Base-by-base conservation (phyloP, 2,113 vertebrate genomes). In the Laticauda colubrina region DNA sequence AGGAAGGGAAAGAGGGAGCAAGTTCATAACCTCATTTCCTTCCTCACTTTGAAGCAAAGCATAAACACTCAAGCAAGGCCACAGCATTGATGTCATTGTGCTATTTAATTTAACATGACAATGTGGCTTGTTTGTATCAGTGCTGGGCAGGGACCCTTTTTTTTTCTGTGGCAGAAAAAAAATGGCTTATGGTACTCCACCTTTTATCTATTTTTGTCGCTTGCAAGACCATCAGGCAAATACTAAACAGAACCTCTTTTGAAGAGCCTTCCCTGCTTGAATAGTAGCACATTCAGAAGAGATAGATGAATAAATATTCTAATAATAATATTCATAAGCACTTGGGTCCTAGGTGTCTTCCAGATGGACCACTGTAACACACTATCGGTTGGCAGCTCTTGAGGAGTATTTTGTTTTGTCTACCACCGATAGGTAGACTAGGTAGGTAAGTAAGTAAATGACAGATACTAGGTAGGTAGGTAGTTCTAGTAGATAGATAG, bases 21-120 rank as follows among this genome's bases (percentile, higher is more conserved):
- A 89, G 87, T 81, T 92, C 87, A 88, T 81, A 75, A 92, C 91
- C 91, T 92, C 48, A 4, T 89, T 92, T 92, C 91, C 61, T 89
- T 92, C 61, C 61, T 92, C 39, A 55, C 51, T 29, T 39, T 7
- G 24, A 53, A 92, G 91, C 87, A 89, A 55, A 39, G n/a, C 51
- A 29, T 92, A 92, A 92, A 89, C 53, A 20, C 59, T 89, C 3
- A 10, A 92, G 43, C 91, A 92, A 89, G 91, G 87, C 61, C 87
- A 75, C 39, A 53, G 34, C 15, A 75, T 21, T 81, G 87, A 89
- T 24, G 26, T 61, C 91, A 56, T 92, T 89, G 91, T 89, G 87
- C 34, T 56, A 4, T 45, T 92, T 92, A 92, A 92, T 89, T 75
- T 56, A 81, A 56, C 29, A n/a, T 81, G 91, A 92, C 91, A 92